phyloP scores from a whole-genome alignment of 2,797 vertebrate species.

The Ceryle rudis region DNA sequence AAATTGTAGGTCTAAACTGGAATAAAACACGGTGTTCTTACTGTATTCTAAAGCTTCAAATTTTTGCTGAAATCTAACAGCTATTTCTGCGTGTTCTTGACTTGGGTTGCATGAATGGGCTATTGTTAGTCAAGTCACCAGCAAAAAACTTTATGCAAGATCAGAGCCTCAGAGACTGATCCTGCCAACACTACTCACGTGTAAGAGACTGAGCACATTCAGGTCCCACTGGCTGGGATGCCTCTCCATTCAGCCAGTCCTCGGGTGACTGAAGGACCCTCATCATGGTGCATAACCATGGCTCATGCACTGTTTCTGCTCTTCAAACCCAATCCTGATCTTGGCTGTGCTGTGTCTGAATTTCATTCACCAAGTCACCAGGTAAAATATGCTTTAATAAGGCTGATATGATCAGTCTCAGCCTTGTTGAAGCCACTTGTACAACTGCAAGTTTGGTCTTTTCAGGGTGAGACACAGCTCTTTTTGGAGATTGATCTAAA shows the following conservation, averaged over 20 bases:
- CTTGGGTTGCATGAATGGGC: neutral
- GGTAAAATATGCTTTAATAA: neutral
- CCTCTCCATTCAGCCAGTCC: neutral
- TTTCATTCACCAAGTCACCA: neutral
- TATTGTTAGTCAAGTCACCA: neutral
- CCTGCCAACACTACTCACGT: neutral
- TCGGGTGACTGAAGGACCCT: accelerated
- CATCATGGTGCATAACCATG: neutral
- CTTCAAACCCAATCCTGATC: neutral
- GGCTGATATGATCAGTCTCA: accelerated
- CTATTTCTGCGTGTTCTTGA: neutral
- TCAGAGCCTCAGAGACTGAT: neutral
- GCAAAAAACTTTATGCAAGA: neutral
- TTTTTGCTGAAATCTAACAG: neutral
- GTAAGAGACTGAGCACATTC: neutral
- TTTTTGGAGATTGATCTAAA: neutral
- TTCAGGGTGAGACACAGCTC: neutral
- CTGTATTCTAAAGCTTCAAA: neutral
- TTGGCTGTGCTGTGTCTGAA: neutral
- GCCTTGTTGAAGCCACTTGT: neutral
- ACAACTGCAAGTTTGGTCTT: neutral
- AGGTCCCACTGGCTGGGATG: neutral
- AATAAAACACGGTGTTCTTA: neutral
- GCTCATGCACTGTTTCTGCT: neutral
- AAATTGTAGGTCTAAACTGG: neutral